phyloP scores from a whole-genome alignment of 2,888 invertebrate species.

The Cataglyphis altisquamis region DNA sequence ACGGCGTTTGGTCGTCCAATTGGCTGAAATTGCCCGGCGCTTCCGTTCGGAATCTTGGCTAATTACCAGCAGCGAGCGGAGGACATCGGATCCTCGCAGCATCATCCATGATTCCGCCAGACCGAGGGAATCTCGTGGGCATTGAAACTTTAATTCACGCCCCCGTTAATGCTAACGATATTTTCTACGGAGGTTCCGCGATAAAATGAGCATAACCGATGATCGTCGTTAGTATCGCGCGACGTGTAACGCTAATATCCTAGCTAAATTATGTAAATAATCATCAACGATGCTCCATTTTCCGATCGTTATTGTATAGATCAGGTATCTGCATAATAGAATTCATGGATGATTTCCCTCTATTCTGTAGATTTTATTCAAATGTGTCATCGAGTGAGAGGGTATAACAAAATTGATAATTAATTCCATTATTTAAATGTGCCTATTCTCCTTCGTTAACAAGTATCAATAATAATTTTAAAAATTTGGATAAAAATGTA shows the following conservation, averaged over 20 bases:
- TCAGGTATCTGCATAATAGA: constrained; percentile 5
- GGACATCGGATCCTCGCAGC: constrained; percentile 34
- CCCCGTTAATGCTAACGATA: constrained; percentile 54
- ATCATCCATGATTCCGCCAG: constrained; percentile 13
- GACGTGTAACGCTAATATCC: not conserved
- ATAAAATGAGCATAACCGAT: not conserved
- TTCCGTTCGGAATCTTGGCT: constrained; percentile 76
- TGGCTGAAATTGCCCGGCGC: constrained; percentile 72
- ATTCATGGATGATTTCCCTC: not conserved
- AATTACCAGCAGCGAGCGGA: constrained; percentile 70
- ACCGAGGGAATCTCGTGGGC: constrained; percentile 20
- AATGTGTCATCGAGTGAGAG: not conserved
- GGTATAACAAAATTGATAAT: not conserved
- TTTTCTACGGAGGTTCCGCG: constrained; percentile 7
- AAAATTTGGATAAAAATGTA: not conserved
- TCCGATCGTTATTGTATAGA: constrained; percentile 2
- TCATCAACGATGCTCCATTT: constrained; percentile 12
- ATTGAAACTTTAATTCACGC: constrained; percentile 65
- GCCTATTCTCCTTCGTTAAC: not conserved
- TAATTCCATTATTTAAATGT: constrained; percentile 5
- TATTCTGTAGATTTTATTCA: not conserved
- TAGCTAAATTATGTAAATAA: constrained; percentile 27
- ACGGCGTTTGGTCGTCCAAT: constrained; percentile 72
- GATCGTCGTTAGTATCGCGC: not conserved
- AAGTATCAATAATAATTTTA: not conserved